A percentile compares a stretch with the other conserved stretches of the same genome.
phyloP scores from a whole-genome alignment of 2,113 vertebrate species.

The Hemichromis elongatus region DNA sequence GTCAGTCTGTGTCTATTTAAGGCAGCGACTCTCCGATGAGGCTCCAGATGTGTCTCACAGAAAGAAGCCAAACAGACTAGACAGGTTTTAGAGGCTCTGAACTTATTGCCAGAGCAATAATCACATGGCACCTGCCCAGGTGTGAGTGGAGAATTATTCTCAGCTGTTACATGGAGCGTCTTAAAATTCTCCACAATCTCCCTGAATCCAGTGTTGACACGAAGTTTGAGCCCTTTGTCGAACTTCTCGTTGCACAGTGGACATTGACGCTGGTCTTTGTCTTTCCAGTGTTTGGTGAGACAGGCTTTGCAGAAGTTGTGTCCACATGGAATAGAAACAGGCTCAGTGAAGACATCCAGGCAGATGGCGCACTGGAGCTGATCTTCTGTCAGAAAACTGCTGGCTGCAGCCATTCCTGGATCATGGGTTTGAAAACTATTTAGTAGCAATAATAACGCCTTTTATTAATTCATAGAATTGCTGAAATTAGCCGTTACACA shows the following conservation, averaged over 20 bases:
- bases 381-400: conserved; percentile 17
- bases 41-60: conserved; percentile 27
- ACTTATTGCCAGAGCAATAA: conserved; percentile 1
- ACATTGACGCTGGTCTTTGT: conserved; percentile 6
- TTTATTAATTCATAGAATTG: background rate
- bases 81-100: conserved; percentile 44
- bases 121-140: conserved; percentile 46
- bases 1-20: conserved; percentile 36
- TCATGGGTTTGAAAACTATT: background rate
- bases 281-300: conserved; percentile 24
- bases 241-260: conserved; percentile 40
- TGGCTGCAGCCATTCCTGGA: conserved; percentile 22
- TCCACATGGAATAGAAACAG: conserved; percentile 46
- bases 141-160: background rate
- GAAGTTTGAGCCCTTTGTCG: conserved; percentile 17
- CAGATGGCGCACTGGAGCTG: conserved; percentile 44
- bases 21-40: conserved; percentile 12
- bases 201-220: conserved; percentile 31
- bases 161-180: background rate
- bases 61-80: conserved; percentile 38
- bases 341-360: conserved; percentile 34
- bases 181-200: conserved; percentile 47
- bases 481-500: background rate
- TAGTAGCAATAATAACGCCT: background rate
- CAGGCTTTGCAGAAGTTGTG: conserved; percentile 53